phyloP scores from a whole-genome alignment of 2,113 vertebrate species.

The Tor tambroides region DNA sequence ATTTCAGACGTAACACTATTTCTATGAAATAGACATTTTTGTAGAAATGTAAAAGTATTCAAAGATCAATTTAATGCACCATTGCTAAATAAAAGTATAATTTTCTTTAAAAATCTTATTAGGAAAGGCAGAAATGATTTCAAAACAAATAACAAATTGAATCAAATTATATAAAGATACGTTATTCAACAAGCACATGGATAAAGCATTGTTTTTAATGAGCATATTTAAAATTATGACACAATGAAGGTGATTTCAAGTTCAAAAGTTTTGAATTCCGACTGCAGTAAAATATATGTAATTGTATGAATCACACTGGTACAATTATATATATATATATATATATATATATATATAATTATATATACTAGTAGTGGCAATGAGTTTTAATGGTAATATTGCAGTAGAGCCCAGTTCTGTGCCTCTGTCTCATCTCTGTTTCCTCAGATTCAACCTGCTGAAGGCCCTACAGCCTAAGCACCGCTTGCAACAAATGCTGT shows the following conservation, averaged over 20 bases:
- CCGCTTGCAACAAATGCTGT: constrained; percentile 76
- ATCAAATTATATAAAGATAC: not conserved
- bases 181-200: not conserved
- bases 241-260: no score
- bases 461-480: constrained; percentile 80
- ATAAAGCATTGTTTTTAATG: not conserved
- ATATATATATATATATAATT: no score
- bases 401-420: constrained; percentile 52
- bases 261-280: not conserved
- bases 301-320: not conserved
- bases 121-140: not conserved
- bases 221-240: not conserved
- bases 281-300: not conserved
- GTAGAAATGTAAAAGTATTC: no score
- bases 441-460: constrained; percentile 82
- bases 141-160: not conserved
- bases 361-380: not conserved
- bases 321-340: not conserved
- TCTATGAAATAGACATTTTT: no score
- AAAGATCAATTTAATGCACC: not conserved
- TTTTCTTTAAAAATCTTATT: not conserved
- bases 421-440: constrained; percentile 58
- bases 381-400: not conserved
- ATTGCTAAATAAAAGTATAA: not conserved
- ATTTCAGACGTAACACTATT: not conserved